These are phyloP conservation scores for Catocala sponsa DNA, from an alignment of 2,888 invertebrate genomes.

Conservation along the genomic window DNA sequence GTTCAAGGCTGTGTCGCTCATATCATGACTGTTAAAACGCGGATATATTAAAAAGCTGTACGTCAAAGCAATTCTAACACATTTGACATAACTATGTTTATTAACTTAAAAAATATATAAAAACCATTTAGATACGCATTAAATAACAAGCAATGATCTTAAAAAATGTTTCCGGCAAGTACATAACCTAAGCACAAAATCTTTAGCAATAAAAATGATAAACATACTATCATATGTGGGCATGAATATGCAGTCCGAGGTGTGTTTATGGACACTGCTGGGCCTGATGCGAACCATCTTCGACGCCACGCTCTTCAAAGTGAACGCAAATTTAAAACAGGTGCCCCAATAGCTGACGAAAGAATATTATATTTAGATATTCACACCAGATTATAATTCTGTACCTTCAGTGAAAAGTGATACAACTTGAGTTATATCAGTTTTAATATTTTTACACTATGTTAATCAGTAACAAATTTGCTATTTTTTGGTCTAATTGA, in stretches of 20 bases:
- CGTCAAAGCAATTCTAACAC: conserved; percentile 18
- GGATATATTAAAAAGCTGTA: conserved; percentile 8
- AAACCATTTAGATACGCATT: conserved; percentile 11
- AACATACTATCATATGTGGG: conserved; percentile 81
- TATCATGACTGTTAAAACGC: not conserved
- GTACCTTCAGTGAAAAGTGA: no score
- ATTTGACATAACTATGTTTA: conserved; percentile 15
- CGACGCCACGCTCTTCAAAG: conserved; percentile 86
- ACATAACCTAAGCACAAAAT: conserved; percentile 20
- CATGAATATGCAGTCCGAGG: conserved; percentile 82
- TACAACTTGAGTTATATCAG: no score
- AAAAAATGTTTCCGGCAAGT: conserved; percentile 30
- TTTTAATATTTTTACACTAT: no score
- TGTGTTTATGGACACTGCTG: conserved; percentile 83
- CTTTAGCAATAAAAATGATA: conserved; percentile 61
- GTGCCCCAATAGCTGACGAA: conserved; percentile 56
- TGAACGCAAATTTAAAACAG: conserved; percentile 86
- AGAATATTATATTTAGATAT: conserved; percentile 37
- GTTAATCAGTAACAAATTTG: no score
- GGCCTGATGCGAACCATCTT: conserved; percentile 85
- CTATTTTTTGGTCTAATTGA: no score
- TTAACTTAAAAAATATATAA: conserved; percentile 11
- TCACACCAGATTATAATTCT: conserved; percentile 26
- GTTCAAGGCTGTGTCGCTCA: conserved; percentile 17
- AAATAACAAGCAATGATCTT: conserved; percentile 13